Evolutionary conservation across 2,888 invertebrate species (phyloP), one percentile per base, ranked within the genome.

Genomic region (Acleris holmiana): DNA sequence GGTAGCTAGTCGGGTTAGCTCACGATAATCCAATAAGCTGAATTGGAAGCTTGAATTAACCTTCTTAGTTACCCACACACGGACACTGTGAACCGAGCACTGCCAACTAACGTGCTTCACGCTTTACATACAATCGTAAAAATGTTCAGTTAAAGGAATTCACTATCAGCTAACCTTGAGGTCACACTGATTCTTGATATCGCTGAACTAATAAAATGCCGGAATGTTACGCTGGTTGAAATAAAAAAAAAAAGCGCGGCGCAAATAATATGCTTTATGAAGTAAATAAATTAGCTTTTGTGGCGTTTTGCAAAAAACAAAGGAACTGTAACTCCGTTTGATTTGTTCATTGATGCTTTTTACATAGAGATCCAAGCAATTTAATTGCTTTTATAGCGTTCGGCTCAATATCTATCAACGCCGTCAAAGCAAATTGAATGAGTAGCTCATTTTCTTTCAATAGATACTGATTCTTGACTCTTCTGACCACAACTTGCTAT

Each of bases 41-140:
- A 74, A 83, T 80, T 81, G 76, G 75, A 79, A 81, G 77, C 77
- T 80, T 67, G 79, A 80, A 80, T 85, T 84, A 83, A 83, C 85
- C 84, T 80, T 79, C 77, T 78, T 77, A 74, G 73, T 75, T 55
- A 60, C 54, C 35, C 35, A 55, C 41, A 55, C 49, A 55, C 48
- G 19, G 47, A 53, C 56, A 41, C 23, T 63, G 72, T 71, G 67
- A 73, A 68, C 49, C 62, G 67, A 71, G 46, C 47, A 1, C 19
- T n/a, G 35, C 61, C 47, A 23, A n/a, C 23, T 13, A 58, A 58
- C 63, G 50, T 46, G 46, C 23, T 63, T 63, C 21, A 49, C 50
- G 41, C 18, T 53, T 35, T 47, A n/a, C 18, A 54, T 25, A 17
- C 19, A 54, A 59, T 48, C 47, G 44, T 59, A 54, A 54, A 44